Conservation (phyloP, 2,797 vertebrate genomes). For the Chanos chanos region DNA sequence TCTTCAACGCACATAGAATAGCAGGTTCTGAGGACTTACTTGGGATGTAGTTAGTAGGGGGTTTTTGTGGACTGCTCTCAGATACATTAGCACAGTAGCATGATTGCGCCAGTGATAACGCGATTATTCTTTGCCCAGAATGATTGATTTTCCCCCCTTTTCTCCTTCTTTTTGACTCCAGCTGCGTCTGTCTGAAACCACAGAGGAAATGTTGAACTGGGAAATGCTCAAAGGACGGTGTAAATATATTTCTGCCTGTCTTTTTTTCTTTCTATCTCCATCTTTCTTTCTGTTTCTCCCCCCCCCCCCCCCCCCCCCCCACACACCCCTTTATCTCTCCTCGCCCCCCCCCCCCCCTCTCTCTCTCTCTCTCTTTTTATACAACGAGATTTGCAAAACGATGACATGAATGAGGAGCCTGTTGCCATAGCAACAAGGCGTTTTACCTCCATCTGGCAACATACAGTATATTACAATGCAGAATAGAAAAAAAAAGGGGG, state of each 20-base stretch:
- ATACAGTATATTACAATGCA: slow-evolving; percentile 39
- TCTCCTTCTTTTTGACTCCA: slow-evolving; percentile 22
- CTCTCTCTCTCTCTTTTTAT: slow-evolving; percentile 36
- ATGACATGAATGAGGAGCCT: slow-evolving; percentile 51
- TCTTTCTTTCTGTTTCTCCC: slow-evolving; percentile 5
- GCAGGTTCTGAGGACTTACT: too few species aligned
- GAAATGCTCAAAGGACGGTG: slow-evolving; percentile 13
- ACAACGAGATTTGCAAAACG: slow-evolving; percentile 43
- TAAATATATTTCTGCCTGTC: slow-evolving; percentile 17
- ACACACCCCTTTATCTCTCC: too few species aligned
- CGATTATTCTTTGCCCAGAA: slow-evolving; percentile 40
- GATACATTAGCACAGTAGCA: background rate
- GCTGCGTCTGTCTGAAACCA: background rate
- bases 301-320: slow-evolving; percentile 19
- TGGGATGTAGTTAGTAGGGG: too few species aligned
- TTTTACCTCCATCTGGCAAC: slow-evolving; percentile 44
- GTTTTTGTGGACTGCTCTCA: slow-evolving; percentile 40
- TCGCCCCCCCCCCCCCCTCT: slow-evolving; percentile 27
- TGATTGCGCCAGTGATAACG: slow-evolving; percentile 34
- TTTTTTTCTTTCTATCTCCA: slow-evolving; percentile 4
- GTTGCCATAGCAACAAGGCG: slow-evolving; percentile 54
- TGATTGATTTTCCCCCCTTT: slow-evolving; percentile 19
- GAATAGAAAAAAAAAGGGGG: slow-evolving; percentile 44
- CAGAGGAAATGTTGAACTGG: background rate
- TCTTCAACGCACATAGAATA: too few species aligned